phyloP scores from a whole-genome alignment of 2,797 vertebrate species.

The Hapalemur alaotrensis region DNA sequence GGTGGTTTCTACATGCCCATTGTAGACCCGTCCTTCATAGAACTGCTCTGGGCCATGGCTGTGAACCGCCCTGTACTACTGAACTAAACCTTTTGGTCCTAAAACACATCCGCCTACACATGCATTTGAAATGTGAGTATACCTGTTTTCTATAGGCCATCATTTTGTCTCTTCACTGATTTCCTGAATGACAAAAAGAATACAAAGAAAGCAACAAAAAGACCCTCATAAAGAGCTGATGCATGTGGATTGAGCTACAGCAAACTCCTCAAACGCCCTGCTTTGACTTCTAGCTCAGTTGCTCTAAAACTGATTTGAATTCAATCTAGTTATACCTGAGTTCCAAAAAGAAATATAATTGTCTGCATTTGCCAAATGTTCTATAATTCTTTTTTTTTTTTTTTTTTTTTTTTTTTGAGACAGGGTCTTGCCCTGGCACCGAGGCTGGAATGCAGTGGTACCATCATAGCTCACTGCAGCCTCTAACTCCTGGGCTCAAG shows the following conservation, averaged over 20 bases:
- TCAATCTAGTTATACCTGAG: neutral
- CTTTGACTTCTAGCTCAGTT: neutral
- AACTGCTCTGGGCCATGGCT: neutral
- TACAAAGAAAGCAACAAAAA: neutral
- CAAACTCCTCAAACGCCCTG: neutral
- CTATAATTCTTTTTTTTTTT: neutral
- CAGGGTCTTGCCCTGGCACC: neutral
- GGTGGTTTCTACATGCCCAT: neutral
- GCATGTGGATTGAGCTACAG: neutral
- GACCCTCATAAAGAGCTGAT: neutral
- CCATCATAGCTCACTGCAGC: neutral
- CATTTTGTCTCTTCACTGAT: neutral
- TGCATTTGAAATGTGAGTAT: neutral
- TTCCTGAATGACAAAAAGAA: neutral
- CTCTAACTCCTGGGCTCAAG: neutral
- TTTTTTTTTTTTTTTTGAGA: neutral
- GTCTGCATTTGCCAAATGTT: neutral
- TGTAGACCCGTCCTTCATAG: neutral
- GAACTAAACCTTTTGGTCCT: neutral
- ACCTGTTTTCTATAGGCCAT: neutral
- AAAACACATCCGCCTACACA: neutral
- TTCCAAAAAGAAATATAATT: neutral
- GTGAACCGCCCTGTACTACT: neutral
- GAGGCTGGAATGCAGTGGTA: neutral
- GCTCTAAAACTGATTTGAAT: conserved; percentile 12